Evolutionary conservation across 2,797 vertebrate species (phyloP).

Genomic region (Lagocephalus sceleratus): DNA sequence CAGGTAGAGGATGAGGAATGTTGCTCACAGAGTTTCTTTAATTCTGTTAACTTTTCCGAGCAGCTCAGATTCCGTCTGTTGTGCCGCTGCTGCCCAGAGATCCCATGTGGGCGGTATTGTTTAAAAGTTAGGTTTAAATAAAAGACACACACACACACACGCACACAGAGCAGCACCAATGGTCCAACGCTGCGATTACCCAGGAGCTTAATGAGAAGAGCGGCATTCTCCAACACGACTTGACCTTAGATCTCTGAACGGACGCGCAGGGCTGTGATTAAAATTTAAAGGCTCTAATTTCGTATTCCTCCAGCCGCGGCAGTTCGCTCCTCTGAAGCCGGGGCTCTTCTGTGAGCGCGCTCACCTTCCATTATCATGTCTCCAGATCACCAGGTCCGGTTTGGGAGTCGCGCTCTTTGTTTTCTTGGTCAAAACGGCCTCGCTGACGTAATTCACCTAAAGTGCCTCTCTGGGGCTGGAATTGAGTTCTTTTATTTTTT

Average conservation of each 20-base stretch:
- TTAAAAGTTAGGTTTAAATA: conserved; percentile 7
- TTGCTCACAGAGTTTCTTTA: conserved; percentile 14
- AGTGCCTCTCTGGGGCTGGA: conserved; percentile 37
- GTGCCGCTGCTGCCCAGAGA: too few species aligned
- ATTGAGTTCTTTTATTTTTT: conserved; percentile 14
- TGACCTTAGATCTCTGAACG: conserved; percentile 56
- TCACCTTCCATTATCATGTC: conserved; percentile 11
- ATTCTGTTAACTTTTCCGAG: conserved; percentile 10
- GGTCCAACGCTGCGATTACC: conserved; percentile 33
- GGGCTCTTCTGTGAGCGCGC: neutral
- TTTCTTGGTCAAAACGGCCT: conserved; percentile 27
- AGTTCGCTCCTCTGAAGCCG: conserved; percentile 11
- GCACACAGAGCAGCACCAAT: conserved; percentile 12
- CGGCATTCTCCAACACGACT: conserved; percentile 61
- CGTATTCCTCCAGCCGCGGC: conserved; percentile 26
- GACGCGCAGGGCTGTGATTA: conserved; percentile 40
- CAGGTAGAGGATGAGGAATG: conserved; percentile 10
- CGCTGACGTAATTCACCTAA: conserved; percentile 27
- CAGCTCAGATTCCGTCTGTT: neutral
- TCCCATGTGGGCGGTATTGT: too few species aligned
- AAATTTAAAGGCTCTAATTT: conserved; percentile 53
- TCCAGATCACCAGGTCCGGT: neutral
- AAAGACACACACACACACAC: conserved; percentile 9
- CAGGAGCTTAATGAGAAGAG: conserved; percentile 58
- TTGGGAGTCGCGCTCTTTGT: conserved; percentile 4